Percentiles rank a stretch among this genome's conserved stretches.
Conservation (phyloP, 2,797 vertebrate genomes). For the Tragopan temminckii region DNA sequence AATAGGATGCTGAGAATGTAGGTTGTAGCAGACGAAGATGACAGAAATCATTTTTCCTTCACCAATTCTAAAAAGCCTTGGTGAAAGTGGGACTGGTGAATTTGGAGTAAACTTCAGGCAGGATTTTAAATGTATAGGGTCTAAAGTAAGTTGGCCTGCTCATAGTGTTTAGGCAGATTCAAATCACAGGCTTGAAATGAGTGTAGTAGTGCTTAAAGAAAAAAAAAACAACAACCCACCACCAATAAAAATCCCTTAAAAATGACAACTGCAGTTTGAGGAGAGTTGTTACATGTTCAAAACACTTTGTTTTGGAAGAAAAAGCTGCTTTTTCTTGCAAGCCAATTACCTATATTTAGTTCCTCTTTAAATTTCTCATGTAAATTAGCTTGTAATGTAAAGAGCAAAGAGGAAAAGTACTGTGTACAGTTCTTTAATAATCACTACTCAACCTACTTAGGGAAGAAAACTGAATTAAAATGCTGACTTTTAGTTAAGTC, state of each 20-base stretch:
- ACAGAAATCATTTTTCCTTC: not conserved
- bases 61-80: not conserved
- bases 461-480: not conserved
- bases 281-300: not conserved
- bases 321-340: not conserved
- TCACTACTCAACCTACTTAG: not conserved
- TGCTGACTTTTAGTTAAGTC: not conserved
- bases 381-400: not conserved
- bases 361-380: not conserved
- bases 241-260: not conserved
- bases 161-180: not conserved
- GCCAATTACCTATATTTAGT: not conserved
- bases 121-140: not conserved
- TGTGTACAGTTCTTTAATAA: not conserved
- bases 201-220: not conserved
- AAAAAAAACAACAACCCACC: accelerated
- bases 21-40: not conserved
- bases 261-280: not conserved
- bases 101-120: not conserved
- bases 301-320: not conserved
- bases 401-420: not conserved
- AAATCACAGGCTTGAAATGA: not conserved
- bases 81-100: not conserved
- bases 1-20: not conserved
- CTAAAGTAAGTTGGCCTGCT: not conserved